Evolutionary conservation across 1,140 invertebrate genomes (phyloP), one percentile per base, ranked within the genome.

Genomic region (Drosophila sucinea): DNA sequence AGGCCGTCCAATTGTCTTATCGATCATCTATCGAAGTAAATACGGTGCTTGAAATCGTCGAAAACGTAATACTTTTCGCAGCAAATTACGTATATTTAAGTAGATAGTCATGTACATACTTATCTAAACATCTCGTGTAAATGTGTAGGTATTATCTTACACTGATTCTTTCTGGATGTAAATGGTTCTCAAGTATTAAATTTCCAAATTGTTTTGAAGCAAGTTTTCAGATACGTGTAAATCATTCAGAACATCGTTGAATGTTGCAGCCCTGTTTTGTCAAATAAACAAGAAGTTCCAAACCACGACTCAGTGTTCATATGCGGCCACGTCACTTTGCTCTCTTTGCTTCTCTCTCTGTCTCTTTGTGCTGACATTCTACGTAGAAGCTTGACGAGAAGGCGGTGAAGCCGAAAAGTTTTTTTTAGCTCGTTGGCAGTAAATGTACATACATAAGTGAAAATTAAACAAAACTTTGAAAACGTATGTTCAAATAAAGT

Each of bases 401-500:
- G 81, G 73, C 84, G 80, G 84, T 77, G 76, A 84, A 71, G 81
- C 84, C 76, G 67, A 67, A 67, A 78, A 78, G 58, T 78, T 84
- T 79, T 84, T 78, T 84, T 79, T 84, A 81, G 63, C 85, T 84
- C 85, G 84, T 89, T 89, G 84, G 84, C 84, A 89, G 10, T 58
- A 67, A 67, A 67, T 67, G 33, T 58, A 67, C 56, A 67, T 67
- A 89, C 75, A 76, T 70, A 83, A 73, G 70, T 81, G 75, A 77
- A 79, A 79, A 75, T 79, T 61, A 89, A 77, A 68, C 58, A 83
- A 70, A 67, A 40, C 54, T 51, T 75, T 77, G 79, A 67, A 76
- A 79, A 83, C 81, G 73, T 86, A 89, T 55, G 65, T 57, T 74
- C 27, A 33, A 29, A 27, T 11, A 6, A 23, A 30, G 11, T 30